These are phyloP conservation scores for Cinara cedri DNA, from an alignment of 2,888 invertebrate species.

Conservation along the genomic window DNA sequence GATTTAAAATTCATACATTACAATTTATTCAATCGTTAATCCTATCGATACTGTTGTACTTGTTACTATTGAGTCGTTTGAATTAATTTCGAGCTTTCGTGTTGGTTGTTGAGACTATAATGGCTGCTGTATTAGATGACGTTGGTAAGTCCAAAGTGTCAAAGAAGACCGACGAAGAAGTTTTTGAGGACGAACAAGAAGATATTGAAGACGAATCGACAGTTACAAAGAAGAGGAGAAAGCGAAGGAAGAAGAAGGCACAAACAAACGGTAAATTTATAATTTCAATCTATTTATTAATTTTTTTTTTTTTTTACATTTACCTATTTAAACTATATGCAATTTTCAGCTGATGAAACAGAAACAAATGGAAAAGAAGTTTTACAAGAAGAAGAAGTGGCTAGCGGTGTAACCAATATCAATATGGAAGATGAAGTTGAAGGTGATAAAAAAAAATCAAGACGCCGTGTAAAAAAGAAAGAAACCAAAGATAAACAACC, in stretches of 20 bases:
- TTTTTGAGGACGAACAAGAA: constrained; percentile 61
- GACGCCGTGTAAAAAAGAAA: constrained; percentile 60
- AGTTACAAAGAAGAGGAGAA: constrained; percentile 54
- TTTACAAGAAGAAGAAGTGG: constrained; percentile 65
- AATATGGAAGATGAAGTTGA: constrained; percentile 65
- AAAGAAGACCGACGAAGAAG: constrained; percentile 60
- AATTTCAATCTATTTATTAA: not conserved
- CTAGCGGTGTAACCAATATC: constrained; percentile 69
- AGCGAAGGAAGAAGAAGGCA: constrained; percentile 56
- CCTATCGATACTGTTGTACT: not conserved
- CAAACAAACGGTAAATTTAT: constrained; percentile 59
- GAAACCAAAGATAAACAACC: constrained; percentile 59
- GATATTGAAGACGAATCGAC: constrained; percentile 59
- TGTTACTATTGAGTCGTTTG: not conserved
- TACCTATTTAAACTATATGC: too few species aligned
- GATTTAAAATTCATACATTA: constrained; percentile 38
- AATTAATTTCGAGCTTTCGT: not conserved
- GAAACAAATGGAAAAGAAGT: constrained; percentile 62
- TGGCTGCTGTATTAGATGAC: constrained; percentile 70
- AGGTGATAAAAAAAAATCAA: constrained; percentile 40
- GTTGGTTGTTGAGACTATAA: constrained; percentile 60
- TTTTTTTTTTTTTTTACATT: constrained; percentile 57
- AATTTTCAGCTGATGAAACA: constrained; percentile 14
- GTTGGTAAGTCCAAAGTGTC: constrained; percentile 63
- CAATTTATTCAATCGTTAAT: too few species aligned